phyloP scores from a whole-genome alignment of 2,113 vertebrate genomes.

The Uria aalge region DNA sequence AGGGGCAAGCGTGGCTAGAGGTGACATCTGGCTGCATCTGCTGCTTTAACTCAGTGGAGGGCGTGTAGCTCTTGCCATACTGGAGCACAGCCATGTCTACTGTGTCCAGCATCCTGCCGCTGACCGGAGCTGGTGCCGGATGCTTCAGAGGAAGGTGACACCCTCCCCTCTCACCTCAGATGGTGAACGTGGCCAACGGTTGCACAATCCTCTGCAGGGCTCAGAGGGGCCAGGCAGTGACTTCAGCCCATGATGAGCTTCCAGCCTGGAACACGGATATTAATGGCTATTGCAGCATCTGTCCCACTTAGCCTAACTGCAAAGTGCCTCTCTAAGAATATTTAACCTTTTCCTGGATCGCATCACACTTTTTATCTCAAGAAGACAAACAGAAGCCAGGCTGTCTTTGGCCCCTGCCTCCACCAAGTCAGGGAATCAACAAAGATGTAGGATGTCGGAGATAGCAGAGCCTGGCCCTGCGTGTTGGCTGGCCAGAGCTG shows the following conservation, averaged over 20 bases:
- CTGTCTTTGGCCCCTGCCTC: not conserved
- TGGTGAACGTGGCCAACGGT: not conserved
- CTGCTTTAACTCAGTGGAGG: not conserved
- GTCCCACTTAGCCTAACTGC: not conserved
- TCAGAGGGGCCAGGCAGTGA: not conserved
- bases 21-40: not conserved
- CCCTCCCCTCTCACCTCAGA: slow-evolving; percentile 33
- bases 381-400: not conserved
- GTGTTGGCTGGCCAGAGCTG: rapidly evolving
- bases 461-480: not conserved
- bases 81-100: not conserved
- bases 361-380: not conserved
- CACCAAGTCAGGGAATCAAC: not conserved
- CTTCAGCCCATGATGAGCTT: not conserved
- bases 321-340: not conserved
- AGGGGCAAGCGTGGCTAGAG: not conserved
- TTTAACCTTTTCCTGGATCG: not conserved
- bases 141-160: slow-evolving; percentile 51
- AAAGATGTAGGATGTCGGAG: not conserved
- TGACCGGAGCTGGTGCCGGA: not conserved
- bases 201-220: not conserved
- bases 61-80: not conserved
- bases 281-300: not conserved
- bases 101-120: not conserved
- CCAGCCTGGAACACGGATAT: not conserved